These are phyloP conservation scores for Chionoecetes opilio DNA, from an alignment of 1,140 invertebrate species.

Conservation along the genomic window DNA sequence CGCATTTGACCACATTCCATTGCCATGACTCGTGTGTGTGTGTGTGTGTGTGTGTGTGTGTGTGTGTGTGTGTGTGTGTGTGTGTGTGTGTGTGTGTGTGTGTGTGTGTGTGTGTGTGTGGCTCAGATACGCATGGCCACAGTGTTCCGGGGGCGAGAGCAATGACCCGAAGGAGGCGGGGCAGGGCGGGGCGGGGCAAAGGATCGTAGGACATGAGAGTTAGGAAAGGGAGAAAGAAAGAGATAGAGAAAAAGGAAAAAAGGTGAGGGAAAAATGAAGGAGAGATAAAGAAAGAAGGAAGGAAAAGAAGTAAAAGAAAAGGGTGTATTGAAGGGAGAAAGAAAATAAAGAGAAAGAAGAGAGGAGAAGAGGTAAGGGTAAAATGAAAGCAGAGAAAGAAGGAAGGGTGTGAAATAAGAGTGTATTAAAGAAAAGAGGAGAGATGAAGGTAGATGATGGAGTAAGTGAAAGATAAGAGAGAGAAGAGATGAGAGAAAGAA, in stretches of 20 bases:
- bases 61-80: conserved; percentile 12
- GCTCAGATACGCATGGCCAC: too few relatives aligned
- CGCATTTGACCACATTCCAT: background rate
- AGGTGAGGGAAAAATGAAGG: background rate
- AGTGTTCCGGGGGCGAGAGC: background rate
- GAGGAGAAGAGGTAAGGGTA: background rate
- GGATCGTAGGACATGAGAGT: background rate
- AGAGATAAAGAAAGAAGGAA: too few relatives aligned
- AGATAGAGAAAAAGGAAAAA: background rate
- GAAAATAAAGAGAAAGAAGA: background rate
- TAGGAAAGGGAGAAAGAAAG: background rate
- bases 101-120: conserved; percentile 8
- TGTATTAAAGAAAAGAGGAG: background rate
- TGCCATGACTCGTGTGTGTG: background rate
- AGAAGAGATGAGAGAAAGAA: background rate
- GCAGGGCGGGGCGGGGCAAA: background rate
- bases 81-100: conserved; percentile 20
- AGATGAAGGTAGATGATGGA: background rate
- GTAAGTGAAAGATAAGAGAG: background rate
- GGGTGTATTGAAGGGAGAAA: background rate
- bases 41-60: background rate
- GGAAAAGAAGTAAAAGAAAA: background rate
- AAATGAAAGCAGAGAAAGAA: background rate
- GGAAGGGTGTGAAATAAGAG: background rate
- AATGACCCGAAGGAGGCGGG: background rate